phyloP scores from a whole-genome alignment of 2,113 vertebrate species.

The Bothrops jararaca region DNA sequence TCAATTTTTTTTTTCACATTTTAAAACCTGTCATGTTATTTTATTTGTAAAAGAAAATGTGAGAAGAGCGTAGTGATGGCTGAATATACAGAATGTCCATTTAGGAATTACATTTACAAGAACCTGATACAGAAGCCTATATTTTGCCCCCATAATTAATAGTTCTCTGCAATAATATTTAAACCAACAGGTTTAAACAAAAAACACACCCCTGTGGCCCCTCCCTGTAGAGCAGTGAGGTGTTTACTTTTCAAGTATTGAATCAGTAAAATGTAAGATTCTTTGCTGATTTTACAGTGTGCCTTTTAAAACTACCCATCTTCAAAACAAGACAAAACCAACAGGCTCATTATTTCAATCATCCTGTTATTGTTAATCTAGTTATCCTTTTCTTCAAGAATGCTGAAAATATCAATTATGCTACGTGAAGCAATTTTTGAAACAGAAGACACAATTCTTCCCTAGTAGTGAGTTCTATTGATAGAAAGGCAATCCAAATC shows the following conservation, averaged over 20 bases:
- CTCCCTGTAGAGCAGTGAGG: constrained; percentile 74
- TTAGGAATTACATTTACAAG: constrained; percentile 70
- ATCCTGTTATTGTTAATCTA: constrained; percentile 65
- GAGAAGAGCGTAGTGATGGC: constrained; percentile 54
- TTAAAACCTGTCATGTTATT: constrained; percentile 62
- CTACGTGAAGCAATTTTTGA: constrained; percentile 67
- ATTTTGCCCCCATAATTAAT: constrained; percentile 71
- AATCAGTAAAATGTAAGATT: constrained; percentile 73
- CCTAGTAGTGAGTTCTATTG: constrained; percentile 67
- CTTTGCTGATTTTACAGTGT: constrained; percentile 73
- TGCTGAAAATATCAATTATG: constrained; percentile 67
- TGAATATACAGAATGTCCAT: constrained; percentile 67
- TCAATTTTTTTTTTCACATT: constrained; percentile 64
- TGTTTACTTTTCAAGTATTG: constrained; percentile 86
- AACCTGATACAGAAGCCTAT: constrained; percentile 73
- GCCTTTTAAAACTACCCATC: constrained; percentile 67
- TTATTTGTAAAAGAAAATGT: constrained; percentile 65
- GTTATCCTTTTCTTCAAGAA: constrained; percentile 65
- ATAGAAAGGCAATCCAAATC: constrained; percentile 65
- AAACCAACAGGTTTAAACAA: constrained; percentile 76
- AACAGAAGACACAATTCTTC: constrained; percentile 65
- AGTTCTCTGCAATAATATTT: constrained; percentile 72
- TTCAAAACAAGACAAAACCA: constrained; percentile 54
- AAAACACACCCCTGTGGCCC: constrained; percentile 59
- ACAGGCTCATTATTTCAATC: constrained; percentile 54